These are phyloP conservation scores for Tinamus guttatus DNA, from an alignment of 2,113 vertebrate species.

Conservation along the genomic window DNA sequence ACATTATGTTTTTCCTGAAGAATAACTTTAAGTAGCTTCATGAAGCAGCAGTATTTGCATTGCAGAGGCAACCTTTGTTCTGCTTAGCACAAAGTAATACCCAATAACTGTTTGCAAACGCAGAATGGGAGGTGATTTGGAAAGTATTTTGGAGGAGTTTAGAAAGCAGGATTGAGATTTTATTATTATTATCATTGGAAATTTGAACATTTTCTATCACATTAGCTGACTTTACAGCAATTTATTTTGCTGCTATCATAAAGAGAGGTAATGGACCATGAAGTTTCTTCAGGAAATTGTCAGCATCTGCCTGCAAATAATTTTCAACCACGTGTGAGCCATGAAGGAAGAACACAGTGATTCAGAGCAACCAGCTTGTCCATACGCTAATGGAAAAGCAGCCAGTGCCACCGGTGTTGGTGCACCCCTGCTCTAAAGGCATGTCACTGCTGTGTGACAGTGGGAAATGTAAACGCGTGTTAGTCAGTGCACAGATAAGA, in stretches of 20 bases:
- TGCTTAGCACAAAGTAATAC: not conserved
- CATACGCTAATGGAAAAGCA: constrained; percentile 59
- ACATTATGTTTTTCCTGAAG: not conserved
- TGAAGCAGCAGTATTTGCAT: not conserved
- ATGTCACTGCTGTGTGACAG: not conserved
- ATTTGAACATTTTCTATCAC: constrained; percentile 67
- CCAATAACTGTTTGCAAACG: not conserved
- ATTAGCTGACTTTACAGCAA: constrained; percentile 70
- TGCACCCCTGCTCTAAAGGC: not conserved
- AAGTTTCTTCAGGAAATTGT: constrained; percentile 74
- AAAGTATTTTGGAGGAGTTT: constrained; percentile 55
- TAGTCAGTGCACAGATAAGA: constrained; percentile 32
- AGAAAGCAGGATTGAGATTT: constrained; percentile 50
- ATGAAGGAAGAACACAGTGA: constrained; percentile 37
- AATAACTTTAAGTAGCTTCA: constrained; percentile 20
- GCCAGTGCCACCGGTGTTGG: not conserved
- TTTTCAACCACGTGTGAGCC: constrained; percentile 60
- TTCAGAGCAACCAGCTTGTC: constrained; percentile 57
- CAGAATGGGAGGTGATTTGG: constrained; percentile 17
- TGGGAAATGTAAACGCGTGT: constrained; percentile 33
- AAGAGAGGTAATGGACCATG: constrained; percentile 74
- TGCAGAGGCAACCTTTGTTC: not conserved
- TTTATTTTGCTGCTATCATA: constrained; percentile 73
- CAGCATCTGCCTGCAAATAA: constrained; percentile 62
- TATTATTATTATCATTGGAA: constrained; percentile 62